Evolutionary conservation across 2,888 invertebrate species (phyloP), one percentile per base, ranked within the genome.

Genomic region (Drosophila ezoana): DNA sequence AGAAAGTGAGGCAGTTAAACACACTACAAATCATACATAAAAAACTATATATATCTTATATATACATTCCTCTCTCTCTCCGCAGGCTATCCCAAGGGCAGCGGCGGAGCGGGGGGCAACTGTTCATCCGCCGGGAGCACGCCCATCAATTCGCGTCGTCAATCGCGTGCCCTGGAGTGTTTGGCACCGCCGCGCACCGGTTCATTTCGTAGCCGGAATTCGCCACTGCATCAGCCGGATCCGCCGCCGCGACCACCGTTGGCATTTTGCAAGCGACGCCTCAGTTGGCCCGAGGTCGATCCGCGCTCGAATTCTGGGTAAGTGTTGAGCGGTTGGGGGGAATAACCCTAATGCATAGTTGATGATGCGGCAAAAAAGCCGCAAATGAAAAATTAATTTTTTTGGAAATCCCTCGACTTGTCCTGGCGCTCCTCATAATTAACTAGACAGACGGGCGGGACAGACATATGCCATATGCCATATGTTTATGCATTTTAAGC

Each of bases 201-300:
- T 16, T 94, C 94, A 1, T 93, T 95, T 78, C 93, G 94, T 4
- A 94, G 93, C 60, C 89, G 92, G 11, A 91, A 79, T 57, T 90
- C 92, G 61, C 89, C 92, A 45, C 76, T 91, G 45, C 92, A 92
- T 78, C 91, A 91, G 47, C 82, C 87, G 60, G 90, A 90, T 68
- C 93, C 93, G 28, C 94, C 95, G 10, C 94, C 94, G 11, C 94
- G 95, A 57, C 95, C 95, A 10, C 94, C 95, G 35, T 94, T 95
- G 92, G 95, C 95, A 49, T 97, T 96, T 90, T 96, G 96, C 92
- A 95, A 95, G 77, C 93, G 97, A 53, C 93, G 96, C 48, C 93
- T 95, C 37, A 96, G 96, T 37, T 97, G 97, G 97, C 97, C 96
- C 9, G 97, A 97, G 92, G 95, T 97, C 65, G 96, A 97, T 92